Evolutionary conservation across 64 coral and sea anemone species (phyloP).

Genomic region (Dendrophyllia cribrosa): DNA sequence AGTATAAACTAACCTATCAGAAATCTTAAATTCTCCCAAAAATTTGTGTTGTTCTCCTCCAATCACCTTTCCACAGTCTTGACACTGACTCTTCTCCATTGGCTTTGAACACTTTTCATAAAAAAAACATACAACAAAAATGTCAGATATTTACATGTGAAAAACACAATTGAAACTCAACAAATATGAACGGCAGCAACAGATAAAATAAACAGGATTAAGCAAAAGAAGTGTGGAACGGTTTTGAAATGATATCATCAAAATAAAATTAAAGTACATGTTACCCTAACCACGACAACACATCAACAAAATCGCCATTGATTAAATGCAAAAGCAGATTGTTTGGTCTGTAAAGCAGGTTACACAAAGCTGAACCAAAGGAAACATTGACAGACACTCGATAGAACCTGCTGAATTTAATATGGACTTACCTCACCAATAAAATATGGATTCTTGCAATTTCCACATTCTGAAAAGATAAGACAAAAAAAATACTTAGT

Average conservation of each 20-base stretch:
- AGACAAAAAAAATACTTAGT: neutral
- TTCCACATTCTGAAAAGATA: constrained; percentile 16
- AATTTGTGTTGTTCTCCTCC: constrained; percentile 20
- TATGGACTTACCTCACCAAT: constrained; percentile 27
- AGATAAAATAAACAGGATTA: too few relatives aligned
- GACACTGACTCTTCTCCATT: constrained; percentile 27
- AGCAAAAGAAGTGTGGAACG: too few relatives aligned
- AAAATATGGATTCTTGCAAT: constrained; percentile 18
- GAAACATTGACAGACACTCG: too few relatives aligned
- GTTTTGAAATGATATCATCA: too few relatives aligned
- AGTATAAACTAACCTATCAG: neutral
- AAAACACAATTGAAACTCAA: neutral
- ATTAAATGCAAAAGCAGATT: too few relatives aligned
- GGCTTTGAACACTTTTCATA: neutral
- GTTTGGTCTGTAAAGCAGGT: too few relatives aligned
- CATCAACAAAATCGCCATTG: too few relatives aligned
- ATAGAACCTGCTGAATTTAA: neutral
- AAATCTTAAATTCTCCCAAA: neutral
- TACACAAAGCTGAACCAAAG: too few relatives aligned
- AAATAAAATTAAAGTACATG: too few relatives aligned
- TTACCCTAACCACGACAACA: too few relatives aligned
- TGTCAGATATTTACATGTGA: too few relatives aligned
- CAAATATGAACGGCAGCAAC: too few relatives aligned
- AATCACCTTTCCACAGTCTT: constrained; percentile 3
- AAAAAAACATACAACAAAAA: neutral